Evolutionary conservation across 30 jellyfish, hydroid and myxozoan genomes (phyloP).

Genomic region (Aurelia coerulea): DNA sequence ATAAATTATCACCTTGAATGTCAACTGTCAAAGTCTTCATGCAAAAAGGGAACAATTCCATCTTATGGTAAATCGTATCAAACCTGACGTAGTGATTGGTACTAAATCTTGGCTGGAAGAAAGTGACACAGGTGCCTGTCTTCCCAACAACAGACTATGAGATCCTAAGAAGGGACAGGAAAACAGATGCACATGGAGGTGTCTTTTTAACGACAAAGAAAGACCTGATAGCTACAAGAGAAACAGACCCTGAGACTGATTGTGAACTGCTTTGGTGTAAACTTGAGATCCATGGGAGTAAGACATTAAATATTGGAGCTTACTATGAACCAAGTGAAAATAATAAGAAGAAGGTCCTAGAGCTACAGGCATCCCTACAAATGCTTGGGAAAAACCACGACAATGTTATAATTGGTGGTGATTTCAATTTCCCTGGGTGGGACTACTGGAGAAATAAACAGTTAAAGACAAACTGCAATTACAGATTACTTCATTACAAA

Average conservation of each 20-base stretch:
- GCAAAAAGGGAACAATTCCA: constrained; percentile 28
- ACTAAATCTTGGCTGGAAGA: constrained; percentile 43
- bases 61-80: constrained; percentile 19
- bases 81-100: constrained; percentile 39
- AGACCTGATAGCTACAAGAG: background rate
- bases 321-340: too few relatives aligned
- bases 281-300: background rate
- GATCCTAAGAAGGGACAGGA: too few relatives aligned
- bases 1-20: constrained; percentile 8
- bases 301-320: too few relatives aligned
- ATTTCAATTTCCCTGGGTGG: too few relatives aligned
- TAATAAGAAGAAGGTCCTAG: too few relatives aligned
- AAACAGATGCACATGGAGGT: background rate
- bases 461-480: too few relatives aligned
- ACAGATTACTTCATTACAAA: too few relatives aligned
- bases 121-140: background rate
- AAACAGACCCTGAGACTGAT: constrained; percentile 25
- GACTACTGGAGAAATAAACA: too few relatives aligned
- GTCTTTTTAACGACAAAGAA: constrained; percentile 39
- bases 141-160: too few relatives aligned
- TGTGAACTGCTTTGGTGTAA: constrained; percentile 46
- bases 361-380: too few relatives aligned
- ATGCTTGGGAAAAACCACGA: too few relatives aligned
- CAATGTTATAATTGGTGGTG: too few relatives aligned
- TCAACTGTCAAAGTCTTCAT: constrained; percentile 34